Base-by-base conservation (phyloP, 1,140 invertebrate genomes). In the Drosophila carrolli region DNA sequence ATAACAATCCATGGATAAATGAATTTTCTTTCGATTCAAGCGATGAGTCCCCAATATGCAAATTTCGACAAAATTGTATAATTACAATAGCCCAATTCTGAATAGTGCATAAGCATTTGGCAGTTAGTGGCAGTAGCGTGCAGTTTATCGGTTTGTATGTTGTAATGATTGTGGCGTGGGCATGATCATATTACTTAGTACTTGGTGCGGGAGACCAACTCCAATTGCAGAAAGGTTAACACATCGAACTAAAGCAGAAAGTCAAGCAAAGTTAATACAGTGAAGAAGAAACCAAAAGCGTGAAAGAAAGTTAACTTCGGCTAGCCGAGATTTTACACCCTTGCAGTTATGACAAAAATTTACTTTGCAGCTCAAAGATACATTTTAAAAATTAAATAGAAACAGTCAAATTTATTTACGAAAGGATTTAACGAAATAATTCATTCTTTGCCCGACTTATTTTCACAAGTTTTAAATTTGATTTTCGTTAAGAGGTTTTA, bases 71-170 rank as follows among this genome's bases (percentile, higher is more conserved):
- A 23, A 4, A n/a, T 4, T 47, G 23, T 32, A 5, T 23, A 23
- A n/a, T 9, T 50, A 50, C 6, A 14, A n/a, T 29, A 7, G 11
- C 5, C n/a, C 19, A 16, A 32, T 14, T 55, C 37, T 19, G 10
- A 27, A 53, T 54, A 51, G 38, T 72, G 66, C 44, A 23, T 55
- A 50, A 23, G 68, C 68, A 71, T 16, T 71, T 48, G 37, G 67
- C 67, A 71, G 67, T 71, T 71, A 71, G 67, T 71, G 67, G 27
- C 67, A 38, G 63, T 67, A 65, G 56, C 65, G 66, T 72, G 68
- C 43, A 13, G 48, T 40, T 67, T 55, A 9, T 32, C 14, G n/a
- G 9, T 62, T 35, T 65, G 10, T 60, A 2, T 63, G 35, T 66
- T 23, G 13, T 14, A n/a, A 50, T 57, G 67, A 44, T 29, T 58